Percentiles rank a stretch among this genome's conserved stretches.
Evolutionary conservation across 2,113 vertebrate species (phyloP).

Genomic region (Phoenicopterus ruber): DNA sequence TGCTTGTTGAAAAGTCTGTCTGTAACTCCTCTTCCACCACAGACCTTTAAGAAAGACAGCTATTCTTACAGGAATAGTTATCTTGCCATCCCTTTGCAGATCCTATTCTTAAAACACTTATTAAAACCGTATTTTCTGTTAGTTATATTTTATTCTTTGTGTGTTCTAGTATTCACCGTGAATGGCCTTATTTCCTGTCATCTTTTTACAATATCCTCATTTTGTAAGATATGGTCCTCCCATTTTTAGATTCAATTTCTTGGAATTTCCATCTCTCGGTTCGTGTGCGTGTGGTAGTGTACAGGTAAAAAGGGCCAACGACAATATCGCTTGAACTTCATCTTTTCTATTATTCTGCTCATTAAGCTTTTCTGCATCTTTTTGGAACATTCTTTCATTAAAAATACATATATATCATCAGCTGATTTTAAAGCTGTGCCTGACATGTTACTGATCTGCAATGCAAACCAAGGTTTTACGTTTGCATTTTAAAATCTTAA

Average conservation of each 20-base stretch:
- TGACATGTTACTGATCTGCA: not conserved
- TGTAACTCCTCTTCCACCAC: constrained; percentile 6
- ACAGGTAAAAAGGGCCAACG: not conserved
- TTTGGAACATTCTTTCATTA: not conserved
- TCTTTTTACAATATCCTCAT: not conserved
- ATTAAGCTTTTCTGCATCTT: not conserved
- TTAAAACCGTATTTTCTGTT: constrained; percentile 25
- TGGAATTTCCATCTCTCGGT: not conserved
- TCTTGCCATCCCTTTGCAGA: not conserved
- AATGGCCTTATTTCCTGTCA: not conserved
- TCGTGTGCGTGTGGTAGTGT: not conserved
- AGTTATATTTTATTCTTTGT: not conserved
- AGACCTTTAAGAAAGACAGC: constrained; percentile 1
- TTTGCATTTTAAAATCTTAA: not conserved
- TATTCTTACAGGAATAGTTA: not conserved
- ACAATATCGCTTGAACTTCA: not conserved
- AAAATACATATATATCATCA: not conserved
- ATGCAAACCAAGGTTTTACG: not conserved
- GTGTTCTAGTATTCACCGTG: not conserved
- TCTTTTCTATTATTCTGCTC: not conserved
- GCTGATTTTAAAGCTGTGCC: not conserved
- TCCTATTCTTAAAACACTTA: not conserved
- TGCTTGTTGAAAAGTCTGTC: constrained; percentile 9
- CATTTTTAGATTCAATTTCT: not conserved
- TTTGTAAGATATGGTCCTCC: not conserved